Conservation (phyloP, 1,140 invertebrate species). For the Diachasmimorpha longicaudata region DNA sequence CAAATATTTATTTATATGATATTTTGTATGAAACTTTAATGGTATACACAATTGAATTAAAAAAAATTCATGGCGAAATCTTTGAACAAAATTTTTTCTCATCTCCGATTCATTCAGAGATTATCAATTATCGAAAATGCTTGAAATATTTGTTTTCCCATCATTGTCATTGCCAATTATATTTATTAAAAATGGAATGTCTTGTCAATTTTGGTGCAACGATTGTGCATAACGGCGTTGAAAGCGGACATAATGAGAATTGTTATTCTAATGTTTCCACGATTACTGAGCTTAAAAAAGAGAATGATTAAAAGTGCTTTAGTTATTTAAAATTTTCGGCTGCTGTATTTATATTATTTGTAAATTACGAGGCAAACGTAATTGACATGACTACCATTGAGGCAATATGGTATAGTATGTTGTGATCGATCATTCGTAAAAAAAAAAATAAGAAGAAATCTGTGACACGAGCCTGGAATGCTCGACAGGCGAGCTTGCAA, state of each 20-base stretch:
- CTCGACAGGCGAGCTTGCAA: slow-evolving; percentile 1
- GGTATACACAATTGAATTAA: slow-evolving; percentile 30
- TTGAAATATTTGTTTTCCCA: too few species aligned
- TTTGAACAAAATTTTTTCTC: too few species aligned
- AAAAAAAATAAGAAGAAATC: slow-evolving; percentile 17
- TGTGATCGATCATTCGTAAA: slow-evolving; percentile 29
- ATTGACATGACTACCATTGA: slow-evolving; percentile 13
- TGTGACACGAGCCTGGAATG: not conserved
- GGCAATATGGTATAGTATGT: slow-evolving; percentile 20
- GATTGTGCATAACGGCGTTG: not conserved
- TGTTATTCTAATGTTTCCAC: not conserved
- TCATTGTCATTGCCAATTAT: not conserved
- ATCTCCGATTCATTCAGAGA: not conserved
- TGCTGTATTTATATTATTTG: slow-evolving; percentile 9
- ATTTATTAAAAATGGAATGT: not conserved
- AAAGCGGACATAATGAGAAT: not conserved
- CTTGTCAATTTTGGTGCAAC: not conserved
- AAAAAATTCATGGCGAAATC: too few species aligned
- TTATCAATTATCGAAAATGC: not conserved
- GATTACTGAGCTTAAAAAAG: slow-evolving; percentile 1
- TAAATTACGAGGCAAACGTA: slow-evolving; percentile 34
- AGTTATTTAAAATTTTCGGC: slow-evolving; percentile 22
- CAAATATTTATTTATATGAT: slow-evolving; percentile 33
- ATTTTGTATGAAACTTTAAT: slow-evolving; percentile 25
- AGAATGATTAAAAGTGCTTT: slow-evolving; percentile 17